Evolutionary conservation across 2,113 vertebrate species (phyloP).

Genomic region (Takifugu bimaculatus): DNA sequence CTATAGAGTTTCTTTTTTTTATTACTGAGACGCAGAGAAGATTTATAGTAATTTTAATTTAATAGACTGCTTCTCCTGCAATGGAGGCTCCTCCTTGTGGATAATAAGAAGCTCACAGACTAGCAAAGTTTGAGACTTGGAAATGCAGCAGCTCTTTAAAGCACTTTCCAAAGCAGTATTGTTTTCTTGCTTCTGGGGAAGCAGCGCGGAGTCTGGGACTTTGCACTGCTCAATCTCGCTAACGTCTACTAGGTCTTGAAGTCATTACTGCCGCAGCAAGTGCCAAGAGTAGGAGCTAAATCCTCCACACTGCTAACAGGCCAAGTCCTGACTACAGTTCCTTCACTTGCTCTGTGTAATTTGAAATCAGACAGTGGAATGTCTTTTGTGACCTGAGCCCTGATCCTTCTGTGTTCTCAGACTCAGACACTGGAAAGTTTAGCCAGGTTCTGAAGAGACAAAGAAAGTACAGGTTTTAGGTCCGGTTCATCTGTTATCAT

Average conservation of each 20-base stretch:
- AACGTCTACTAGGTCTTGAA: conserved; percentile 45
- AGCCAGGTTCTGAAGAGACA: conserved; percentile 1
- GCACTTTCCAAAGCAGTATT: conserved; percentile 16
- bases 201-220: conserved; percentile 25
- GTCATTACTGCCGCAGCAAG: conserved; percentile 47
- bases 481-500: not conserved
- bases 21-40: conserved; percentile 20
- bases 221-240: conserved; percentile 32
- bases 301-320: conserved; percentile 43
- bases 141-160: conserved; percentile 29
- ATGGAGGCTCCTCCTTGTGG: conserved; percentile 1
- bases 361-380: conserved; percentile 47
- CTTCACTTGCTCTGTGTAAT: conserved; percentile 38
- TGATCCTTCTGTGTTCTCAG: conserved; percentile 5
- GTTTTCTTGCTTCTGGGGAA: conserved; percentile 28
- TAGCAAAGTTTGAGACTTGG: conserved; percentile 26
- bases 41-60: conserved; percentile 26
- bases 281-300: conserved; percentile 41
- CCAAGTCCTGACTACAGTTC: conserved; percentile 35
- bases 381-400: conserved; percentile 27
- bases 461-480: not conserved
- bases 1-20: conserved; percentile 30
- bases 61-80: conserved; percentile 6
- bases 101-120: conserved; percentile 30
- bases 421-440: no score